Evolutionary conservation across 2,113 vertebrate genomes (phyloP).

Genomic region (Mola mola): DNA sequence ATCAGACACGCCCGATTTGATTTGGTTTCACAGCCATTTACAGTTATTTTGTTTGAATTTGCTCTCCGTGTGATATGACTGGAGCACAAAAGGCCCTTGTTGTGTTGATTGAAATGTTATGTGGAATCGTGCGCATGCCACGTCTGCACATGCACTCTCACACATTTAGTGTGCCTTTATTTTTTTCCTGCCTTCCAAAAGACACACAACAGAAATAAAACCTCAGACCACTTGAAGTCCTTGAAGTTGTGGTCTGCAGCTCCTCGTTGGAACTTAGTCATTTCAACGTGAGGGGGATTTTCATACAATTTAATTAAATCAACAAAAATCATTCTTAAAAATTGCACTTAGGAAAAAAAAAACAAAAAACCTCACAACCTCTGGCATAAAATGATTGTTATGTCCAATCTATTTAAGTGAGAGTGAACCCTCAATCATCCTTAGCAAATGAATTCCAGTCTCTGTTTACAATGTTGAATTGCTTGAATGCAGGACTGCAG

Average conservation of each 20-base stretch:
- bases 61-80: neutral
- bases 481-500: conserved; percentile 32
- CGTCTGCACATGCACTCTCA: neutral
- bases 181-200: neutral
- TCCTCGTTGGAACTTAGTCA: no score
- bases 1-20: conserved; percentile 54
- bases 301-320: no score
- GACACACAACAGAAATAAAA: neutral
- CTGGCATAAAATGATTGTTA: conserved; percentile 2
- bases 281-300: no score
- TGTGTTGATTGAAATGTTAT: conserved; percentile 35
- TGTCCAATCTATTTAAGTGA: conserved; percentile 6
- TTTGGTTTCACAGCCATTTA: conserved; percentile 31
- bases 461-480: no score
- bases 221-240: neutral
- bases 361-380: neutral
- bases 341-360: no score
- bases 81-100: conserved; percentile 44
- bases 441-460: conserved; percentile 28
- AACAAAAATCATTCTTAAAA: no score
- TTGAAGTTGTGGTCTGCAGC: neutral
- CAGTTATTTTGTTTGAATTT: conserved; percentile 22
- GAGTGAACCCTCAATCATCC: conserved; percentile 24
- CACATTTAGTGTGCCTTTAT: no score
- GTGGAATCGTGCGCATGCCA: conserved; percentile 12